These are phyloP conservation scores for Melospiza georgiana DNA, from an alignment of 2,113 vertebrate genomes.

Conservation along the genomic window DNA sequence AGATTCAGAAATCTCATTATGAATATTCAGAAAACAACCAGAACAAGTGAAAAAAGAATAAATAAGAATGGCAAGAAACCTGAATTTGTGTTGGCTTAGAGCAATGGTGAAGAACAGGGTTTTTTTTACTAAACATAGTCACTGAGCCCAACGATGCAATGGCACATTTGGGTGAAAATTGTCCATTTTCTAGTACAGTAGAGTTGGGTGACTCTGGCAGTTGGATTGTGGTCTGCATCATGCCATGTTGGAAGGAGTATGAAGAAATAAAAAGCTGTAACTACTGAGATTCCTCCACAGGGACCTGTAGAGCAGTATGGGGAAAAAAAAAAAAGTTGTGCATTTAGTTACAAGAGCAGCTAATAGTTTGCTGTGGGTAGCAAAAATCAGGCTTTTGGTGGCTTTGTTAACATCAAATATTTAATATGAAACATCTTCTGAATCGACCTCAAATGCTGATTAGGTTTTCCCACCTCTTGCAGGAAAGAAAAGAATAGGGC, in stretches of 20 bases:
- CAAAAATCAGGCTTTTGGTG: background rate
- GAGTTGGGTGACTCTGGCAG: background rate
- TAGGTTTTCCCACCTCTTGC: background rate
- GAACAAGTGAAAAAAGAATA: background rate
- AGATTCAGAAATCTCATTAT: background rate
- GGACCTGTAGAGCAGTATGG: background rate
- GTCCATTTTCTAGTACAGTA: background rate
- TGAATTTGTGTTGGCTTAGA: background rate
- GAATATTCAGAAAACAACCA: background rate
- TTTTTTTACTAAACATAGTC: background rate
- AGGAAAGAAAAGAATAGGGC: slow-evolving; percentile 84
- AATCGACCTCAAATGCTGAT: accelerated
- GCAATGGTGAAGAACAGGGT: accelerated
- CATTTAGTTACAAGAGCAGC: background rate
- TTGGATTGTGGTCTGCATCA: background rate
- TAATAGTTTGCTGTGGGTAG: background rate
- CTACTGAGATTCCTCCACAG: background rate
- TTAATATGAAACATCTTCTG: background rate
- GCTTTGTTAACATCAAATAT: background rate
- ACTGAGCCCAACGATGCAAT: accelerated
- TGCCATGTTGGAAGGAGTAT: background rate
- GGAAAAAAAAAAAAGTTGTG: background rate
- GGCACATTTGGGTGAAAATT: background rate
- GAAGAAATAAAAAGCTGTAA: background rate
- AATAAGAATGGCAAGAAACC: background rate